Conservation (phyloP, 1,140 invertebrate genomes). For the Thaumetopoea pityocampa region DNA sequence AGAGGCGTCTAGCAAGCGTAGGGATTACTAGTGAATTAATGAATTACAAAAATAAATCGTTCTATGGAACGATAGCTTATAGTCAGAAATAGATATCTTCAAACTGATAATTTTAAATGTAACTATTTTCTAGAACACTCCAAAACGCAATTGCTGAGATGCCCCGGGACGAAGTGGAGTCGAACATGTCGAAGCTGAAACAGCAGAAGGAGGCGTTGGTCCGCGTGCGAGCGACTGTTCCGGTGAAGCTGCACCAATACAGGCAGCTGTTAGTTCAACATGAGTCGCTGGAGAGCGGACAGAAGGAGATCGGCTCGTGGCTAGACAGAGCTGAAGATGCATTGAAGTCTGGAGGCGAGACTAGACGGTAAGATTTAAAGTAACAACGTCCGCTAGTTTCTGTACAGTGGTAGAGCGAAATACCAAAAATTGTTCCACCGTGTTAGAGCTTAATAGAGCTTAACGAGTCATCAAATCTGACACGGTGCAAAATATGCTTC, state of each 20-base stretch:
- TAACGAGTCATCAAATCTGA: too few species aligned
- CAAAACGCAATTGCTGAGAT: slow-evolving; percentile 93
- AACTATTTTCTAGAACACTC: slow-evolving; percentile 80
- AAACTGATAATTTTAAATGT: not conserved
- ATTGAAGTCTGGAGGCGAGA: slow-evolving; percentile 60
- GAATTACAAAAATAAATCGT: too few species aligned
- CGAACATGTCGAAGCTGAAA: slow-evolving; percentile 92
- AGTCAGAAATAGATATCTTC: too few species aligned
- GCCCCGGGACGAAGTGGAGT: slow-evolving; percentile 92
- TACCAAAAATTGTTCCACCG: too few species aligned
- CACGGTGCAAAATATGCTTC: too few species aligned
- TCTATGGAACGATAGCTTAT: too few species aligned
- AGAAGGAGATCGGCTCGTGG: slow-evolving; percentile 91
- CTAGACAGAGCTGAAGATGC: slow-evolving; percentile 88
- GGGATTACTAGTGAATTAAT: too few species aligned
- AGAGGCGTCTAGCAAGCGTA: too few species aligned
- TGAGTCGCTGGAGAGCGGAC: slow-evolving; percentile 91
- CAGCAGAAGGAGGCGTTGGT: slow-evolving; percentile 92
- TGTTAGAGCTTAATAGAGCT: too few species aligned
- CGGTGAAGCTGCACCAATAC: slow-evolving; percentile 86
- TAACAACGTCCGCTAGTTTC: too few species aligned
- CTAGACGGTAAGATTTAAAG: slow-evolving; percentile 40
- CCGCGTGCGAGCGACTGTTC: slow-evolving; percentile 86
- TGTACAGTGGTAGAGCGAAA: too few species aligned
- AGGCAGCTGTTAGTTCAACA: slow-evolving; percentile 92